These are phyloP conservation scores for Euzetes globulus DNA, from an alignment of 2,888 invertebrate genomes.

Conservation along the genomic window DNA sequence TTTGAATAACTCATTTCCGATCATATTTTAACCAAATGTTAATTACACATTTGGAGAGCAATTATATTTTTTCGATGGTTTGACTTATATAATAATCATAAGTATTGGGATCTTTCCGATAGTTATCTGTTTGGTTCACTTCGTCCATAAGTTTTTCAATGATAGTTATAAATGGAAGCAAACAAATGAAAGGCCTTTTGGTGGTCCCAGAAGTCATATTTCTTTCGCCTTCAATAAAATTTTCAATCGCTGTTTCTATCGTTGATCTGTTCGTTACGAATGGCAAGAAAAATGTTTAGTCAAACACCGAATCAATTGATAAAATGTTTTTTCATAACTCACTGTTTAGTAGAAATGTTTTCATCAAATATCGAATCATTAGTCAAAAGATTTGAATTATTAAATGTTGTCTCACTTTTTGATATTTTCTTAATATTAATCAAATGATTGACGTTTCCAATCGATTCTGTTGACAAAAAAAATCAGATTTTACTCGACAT, in stretches of 20 bases:
- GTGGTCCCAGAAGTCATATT: not conserved
- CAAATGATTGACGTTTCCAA: not conserved
- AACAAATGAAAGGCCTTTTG: not conserved
- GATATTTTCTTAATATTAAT: not conserved
- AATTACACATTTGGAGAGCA: too few relatives aligned
- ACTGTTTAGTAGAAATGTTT: not conserved
- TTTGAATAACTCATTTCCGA: too few relatives aligned
- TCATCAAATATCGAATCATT: conserved; percentile 6
- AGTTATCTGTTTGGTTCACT: not conserved
- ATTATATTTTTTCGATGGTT: too few relatives aligned
- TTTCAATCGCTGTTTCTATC: not conserved
- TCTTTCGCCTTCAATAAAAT: not conserved
- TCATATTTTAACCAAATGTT: too few relatives aligned
- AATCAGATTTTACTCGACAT: not conserved
- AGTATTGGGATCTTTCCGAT: not conserved
- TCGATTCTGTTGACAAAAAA: not conserved
- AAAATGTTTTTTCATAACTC: not conserved
- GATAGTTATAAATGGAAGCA: not conserved
- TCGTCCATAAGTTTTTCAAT: not conserved
- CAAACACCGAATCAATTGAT: not conserved
- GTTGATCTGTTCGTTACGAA: not conserved
- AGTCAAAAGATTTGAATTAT: not conserved
- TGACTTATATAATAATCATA: not conserved
- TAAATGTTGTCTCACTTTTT: not conserved
- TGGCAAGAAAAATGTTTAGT: not conserved